phyloP scores from a whole-genome alignment of 2,113 vertebrate species.

The Nycticebus coucang region DNA sequence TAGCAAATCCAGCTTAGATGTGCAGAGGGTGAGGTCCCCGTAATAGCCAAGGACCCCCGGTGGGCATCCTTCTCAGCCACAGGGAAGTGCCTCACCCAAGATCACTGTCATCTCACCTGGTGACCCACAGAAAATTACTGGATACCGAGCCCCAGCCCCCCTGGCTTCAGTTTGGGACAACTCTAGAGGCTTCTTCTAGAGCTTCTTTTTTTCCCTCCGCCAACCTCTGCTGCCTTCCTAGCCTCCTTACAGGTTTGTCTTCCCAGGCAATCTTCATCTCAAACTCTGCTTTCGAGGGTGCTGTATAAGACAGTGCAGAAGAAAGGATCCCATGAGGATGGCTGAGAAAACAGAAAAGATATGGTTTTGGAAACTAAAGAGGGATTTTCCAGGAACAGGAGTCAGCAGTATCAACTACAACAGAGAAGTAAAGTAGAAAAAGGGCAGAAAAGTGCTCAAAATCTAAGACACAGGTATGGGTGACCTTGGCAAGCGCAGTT shows the following conservation, averaged over 20 bases:
- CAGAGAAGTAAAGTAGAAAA: not conserved
- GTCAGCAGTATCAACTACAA: not conserved
- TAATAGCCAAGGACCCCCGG: not conserved
- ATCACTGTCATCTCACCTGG: not conserved
- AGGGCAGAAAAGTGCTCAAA: not conserved
- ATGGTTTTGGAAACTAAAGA: not conserved
- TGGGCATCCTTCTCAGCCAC: not conserved
- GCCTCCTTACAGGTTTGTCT: not conserved
- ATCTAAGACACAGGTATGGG: not conserved
- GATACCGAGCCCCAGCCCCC: not conserved
- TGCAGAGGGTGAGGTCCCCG: not conserved
- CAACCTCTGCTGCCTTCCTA: not conserved
- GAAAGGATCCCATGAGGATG: not conserved
- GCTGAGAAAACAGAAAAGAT: slow-evolving; percentile 12
- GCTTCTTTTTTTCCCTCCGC: not conserved
- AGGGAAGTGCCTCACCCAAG: not conserved
- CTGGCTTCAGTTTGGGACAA: not conserved
- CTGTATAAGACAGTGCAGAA: not conserved
- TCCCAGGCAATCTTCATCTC: not conserved
- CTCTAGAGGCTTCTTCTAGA: not conserved
- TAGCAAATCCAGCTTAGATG: not conserved
- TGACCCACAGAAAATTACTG: not conserved
- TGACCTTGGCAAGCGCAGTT: not conserved
- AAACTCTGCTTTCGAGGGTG: not conserved
- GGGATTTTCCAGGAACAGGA: not conserved